These are phyloP conservation scores for Limosa lapponica DNA, from an alignment of 2,797 vertebrate genomes.

Conservation along the genomic window DNA sequence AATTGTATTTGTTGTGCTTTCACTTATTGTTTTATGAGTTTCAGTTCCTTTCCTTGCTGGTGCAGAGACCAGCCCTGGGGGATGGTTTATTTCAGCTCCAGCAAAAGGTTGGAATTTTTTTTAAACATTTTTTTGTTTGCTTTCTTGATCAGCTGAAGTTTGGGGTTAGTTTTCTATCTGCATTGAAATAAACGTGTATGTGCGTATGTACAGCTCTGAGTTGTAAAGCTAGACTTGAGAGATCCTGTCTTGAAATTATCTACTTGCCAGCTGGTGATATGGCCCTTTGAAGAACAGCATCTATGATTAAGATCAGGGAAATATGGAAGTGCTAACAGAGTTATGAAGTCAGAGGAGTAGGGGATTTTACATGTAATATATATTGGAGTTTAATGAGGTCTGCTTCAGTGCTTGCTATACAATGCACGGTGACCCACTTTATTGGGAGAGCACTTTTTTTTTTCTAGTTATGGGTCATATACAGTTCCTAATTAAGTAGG, in stretches of 20 bases:
- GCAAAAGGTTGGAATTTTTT: slow-evolving; percentile 50
- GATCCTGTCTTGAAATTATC: neutral
- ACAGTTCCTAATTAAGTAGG: slow-evolving; percentile 55
- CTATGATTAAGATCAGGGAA: slow-evolving; percentile 4
- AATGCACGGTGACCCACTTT: slow-evolving; percentile 51
- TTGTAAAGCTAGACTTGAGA: neutral
- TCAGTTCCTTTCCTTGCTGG: slow-evolving; percentile 62
- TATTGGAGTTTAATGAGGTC: slow-evolving; percentile 48
- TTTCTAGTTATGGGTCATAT: slow-evolving; percentile 38
- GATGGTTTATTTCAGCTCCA: slow-evolving; percentile 67
- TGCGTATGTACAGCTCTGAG: neutral
- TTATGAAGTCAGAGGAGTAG: neutral
- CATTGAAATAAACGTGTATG: neutral
- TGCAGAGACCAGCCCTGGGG: slow-evolving; percentile 53
- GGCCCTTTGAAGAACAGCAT: neutral
- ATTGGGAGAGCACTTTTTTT: neutral
- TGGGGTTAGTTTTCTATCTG: neutral
- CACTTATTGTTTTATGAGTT: slow-evolving; percentile 75
- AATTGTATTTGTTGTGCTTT: slow-evolving; percentile 79
- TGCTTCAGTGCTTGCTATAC: neutral
- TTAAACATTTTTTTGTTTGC: neutral
- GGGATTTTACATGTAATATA: neutral
- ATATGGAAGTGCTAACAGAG: neutral
- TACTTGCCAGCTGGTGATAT: neutral
- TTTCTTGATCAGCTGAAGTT: neutral